Evolutionary conservation across 2,888 invertebrate species (phyloP), one percentile per base, ranked within the genome.

Genomic region (Muscina levida): DNA sequence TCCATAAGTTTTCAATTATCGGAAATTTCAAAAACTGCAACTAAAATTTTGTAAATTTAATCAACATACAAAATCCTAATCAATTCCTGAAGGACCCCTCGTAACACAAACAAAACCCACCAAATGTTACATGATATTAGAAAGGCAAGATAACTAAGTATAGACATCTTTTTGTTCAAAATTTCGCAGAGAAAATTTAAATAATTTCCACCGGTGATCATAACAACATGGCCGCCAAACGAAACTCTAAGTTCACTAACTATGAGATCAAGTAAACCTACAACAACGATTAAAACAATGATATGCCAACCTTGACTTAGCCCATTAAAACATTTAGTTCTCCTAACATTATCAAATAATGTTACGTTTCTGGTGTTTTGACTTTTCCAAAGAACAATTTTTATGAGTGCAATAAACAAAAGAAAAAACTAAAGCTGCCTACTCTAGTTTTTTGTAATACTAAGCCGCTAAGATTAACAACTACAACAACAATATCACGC

Each of bases 371-470:
- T n/a, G n/a, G n/a, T n/a, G 15, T n/a, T 31, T 15, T 57, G 46
- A 71, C 48, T 65, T 70, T n/a, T 42, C 19, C 39, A 51, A 65
- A 66, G 74, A 70, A 3, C 8, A 65, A 37, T 17, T 66, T 78
- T 71, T 74, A 79, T 56, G 70, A 57, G 31, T 48, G 74, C 48
- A 71, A 66, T 51, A 73, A 78, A 78, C 31, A 31, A 31, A 5
- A n/a, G n/a, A n/a, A 77, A 68, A 67, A 65, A 66, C 13, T 75
- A 67, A 71, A 62, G 53, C 67, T 74, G 66, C 42, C 59, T 79
- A 62, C 71, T 79, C 66, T 62, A 75, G 71, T 79, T 74, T 78
- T 74, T 67, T 79, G 57, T 37, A 51, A 51, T 53, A 51, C 46
- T 39, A 79, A 72, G 72, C 68, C 72, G 56, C 72, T 46, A 46